Evolutionary conservation across 1,140 invertebrate genomes (phyloP), one percentile per base, ranked within the genome.

Genomic region (Cyrtorhinus lividipennis): DNA sequence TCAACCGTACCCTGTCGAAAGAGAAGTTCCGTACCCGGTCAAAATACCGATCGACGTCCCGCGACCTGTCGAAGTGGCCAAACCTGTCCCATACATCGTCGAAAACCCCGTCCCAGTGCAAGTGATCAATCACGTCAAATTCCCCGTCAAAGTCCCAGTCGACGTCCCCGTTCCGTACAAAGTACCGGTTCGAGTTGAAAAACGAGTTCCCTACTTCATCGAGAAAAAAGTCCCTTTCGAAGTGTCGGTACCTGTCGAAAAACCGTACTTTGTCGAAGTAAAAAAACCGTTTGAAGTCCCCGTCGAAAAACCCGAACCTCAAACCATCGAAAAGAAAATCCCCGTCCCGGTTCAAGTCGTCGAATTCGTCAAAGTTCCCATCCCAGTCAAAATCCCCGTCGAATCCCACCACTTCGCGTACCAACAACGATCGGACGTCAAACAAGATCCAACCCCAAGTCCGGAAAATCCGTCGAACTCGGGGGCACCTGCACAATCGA

Each of bases 1-100:
- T 1, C 80, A 80, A 71, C 77, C 77, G 62, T 80, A 81, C 0
- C 71, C 77, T 23, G 80, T 80, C 64, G 80, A 77, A 25, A 75
- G 80, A 38, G 79, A 84, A 25, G 65, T 68, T 0, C 68, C 68
- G 8, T 64, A 66, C 1, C 63, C 63, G 1, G 57, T 66, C 23
- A 64, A 68, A 23, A 67, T 67, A 2, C 83, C 82, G n/a, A 44
- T 64, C 2, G 57, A 64, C 22, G 24, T 58, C 12, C 62, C 62
- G n/a, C 23, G 25, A 10, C 63, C 63, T 24, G 56, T 60, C 22
- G 25, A 23, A 15, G 58, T 64, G 2, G 20, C 27, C 22, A 64
- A 64, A 27, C 63, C 63, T 1, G 63, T 64, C 10, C 63, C 63
- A 12, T 64, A 60, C 38, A 24, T 57, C 44, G 44, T 64, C 3